Evolutionary conservation across 2,888 invertebrate species (phyloP), one percentile per base, ranked within the genome.

Genomic region (Habroteleia sp.): DNA sequence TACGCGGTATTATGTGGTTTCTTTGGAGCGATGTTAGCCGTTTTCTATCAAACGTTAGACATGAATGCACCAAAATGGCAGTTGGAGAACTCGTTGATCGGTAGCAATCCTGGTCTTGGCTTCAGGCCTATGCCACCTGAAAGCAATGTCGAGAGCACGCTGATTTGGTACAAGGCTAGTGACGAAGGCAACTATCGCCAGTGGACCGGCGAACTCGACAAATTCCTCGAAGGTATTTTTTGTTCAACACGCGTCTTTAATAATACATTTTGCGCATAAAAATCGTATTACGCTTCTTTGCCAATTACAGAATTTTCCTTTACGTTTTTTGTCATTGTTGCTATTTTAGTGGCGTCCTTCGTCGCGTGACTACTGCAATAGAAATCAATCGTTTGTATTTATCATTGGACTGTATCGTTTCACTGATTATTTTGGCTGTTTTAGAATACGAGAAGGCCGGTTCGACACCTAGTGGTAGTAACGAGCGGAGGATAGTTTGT

Each of bases 61-160:
- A 89, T 91, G 80, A 93, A 93, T 85, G 92, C 92, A 88, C 98
- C 98, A 10, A 97, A 97, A 88, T 98, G 96, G 96, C 94, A 95
- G 89, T 91, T 95, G 88, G 94, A 94, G 11, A 91, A 92, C 74
- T 96, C 97, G 39, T 89, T 97, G 84, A 97, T 98, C 85, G 97
- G 97, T 79, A 93, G 91, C 85, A 98, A 98, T 91, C 99, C 99
- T 89, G 98, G 98, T 86, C 92, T 99, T 85, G 98, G 98, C 79
- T 99, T 98, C 91, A 92, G 98, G 87, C 99, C 99, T 77, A 96
- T 97, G 95, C 97, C 96, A 79, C 93, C 97, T 82, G 95, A 95
- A 83, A 92, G 93, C 71, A 97, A 96, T 89, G 96, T 97, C 81
- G 97, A 97, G 89, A 98, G 97, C 89, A 98, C 98, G 77, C 92